Conservation (phyloP, 2,888 invertebrate species). For the Alcis repandata region DNA sequence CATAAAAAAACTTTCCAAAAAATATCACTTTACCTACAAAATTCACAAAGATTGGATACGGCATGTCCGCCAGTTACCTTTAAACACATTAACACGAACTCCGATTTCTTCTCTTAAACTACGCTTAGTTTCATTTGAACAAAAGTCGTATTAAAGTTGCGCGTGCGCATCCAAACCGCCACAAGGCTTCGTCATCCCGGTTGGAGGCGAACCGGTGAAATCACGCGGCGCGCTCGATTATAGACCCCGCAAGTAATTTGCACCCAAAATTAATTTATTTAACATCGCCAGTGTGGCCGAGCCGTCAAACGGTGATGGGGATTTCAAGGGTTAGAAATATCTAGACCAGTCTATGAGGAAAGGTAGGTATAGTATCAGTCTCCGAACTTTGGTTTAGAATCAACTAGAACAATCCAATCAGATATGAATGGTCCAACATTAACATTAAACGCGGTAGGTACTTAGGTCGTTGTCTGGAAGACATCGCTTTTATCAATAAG, state of each 20-base stretch:
- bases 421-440: too few relatives aligned
- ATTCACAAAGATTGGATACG: too few relatives aligned
- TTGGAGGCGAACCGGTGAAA: constrained; percentile 46
- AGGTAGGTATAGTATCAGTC: neutral
- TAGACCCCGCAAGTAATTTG: constrained; percentile 67
- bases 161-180: constrained; percentile 50
- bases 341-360: neutral
- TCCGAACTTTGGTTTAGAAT: too few relatives aligned
- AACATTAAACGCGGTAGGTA: too few relatives aligned
- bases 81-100: neutral
- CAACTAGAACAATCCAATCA: too few relatives aligned
- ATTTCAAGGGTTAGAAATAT: constrained; percentile 7
- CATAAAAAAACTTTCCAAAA: too few relatives aligned
- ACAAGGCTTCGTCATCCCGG: constrained; percentile 27
- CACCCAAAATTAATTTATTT: constrained; percentile 74
- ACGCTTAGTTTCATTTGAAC: too few relatives aligned
- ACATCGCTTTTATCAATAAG: too few relatives aligned
- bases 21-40: too few relatives aligned
- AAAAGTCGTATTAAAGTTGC: neutral
- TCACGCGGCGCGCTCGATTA: constrained; percentile 64
- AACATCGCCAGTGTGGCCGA: constrained; percentile 52
- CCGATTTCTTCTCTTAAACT: neutral
- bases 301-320: constrained; percentile 7
- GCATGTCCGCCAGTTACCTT: too few relatives aligned
- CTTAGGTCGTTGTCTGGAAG: too few relatives aligned